Base-by-base conservation (phyloP, 2,113 vertebrate species). In the Lasiurus cinereus region DNA sequence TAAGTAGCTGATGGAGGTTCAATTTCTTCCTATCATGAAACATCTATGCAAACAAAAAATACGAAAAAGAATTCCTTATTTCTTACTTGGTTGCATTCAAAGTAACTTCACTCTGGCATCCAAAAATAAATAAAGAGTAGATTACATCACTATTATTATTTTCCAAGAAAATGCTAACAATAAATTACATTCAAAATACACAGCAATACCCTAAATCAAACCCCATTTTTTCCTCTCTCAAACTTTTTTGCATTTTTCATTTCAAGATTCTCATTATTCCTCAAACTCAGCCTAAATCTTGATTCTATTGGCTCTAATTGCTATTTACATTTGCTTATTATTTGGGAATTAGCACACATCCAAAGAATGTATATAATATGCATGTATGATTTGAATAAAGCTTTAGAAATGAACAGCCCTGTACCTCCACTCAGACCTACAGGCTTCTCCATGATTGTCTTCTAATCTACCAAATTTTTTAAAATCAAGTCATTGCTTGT, bases 91-190 rank as follows among this genome's bases (percentile, higher is more conserved):
- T 72, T 80, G 9, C 36, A 88, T 70, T 88, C 74, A 93, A 79
- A 83, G 69, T 69, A 91, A 91, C 24, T 78, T 52, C 13, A 80
- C 43, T 62, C 10, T 33, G 24, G 39, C 46, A 89, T 73, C 52
- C 80, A 64, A 76, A 93, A 87, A 46, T 69, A 93, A 86, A 43
- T 86, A 48, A 27, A 54, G 78, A 93, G 24, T 50, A 82, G 19
- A 69, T 83, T 66, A 78, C 2, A 88, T 70, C 46, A 73, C 67
- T 70, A n/a, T 76, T 72, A 50, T 27, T 62, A 56, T 66, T 74
- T 91, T 67, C 91, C 33, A 90, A 94, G 33, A 66, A 90, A 92
- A 94, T 18, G n/a, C 29, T 70, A 43, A n/a, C 56, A 27, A 33
- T 54, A 77, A 52, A 89, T 39, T 50, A 87, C 8, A 31, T 11